A percentile compares a stretch with the other conserved stretches of the same genome.
Conservation (phyloP, 2,113 vertebrate genomes). For the Cathartes aura region DNA sequence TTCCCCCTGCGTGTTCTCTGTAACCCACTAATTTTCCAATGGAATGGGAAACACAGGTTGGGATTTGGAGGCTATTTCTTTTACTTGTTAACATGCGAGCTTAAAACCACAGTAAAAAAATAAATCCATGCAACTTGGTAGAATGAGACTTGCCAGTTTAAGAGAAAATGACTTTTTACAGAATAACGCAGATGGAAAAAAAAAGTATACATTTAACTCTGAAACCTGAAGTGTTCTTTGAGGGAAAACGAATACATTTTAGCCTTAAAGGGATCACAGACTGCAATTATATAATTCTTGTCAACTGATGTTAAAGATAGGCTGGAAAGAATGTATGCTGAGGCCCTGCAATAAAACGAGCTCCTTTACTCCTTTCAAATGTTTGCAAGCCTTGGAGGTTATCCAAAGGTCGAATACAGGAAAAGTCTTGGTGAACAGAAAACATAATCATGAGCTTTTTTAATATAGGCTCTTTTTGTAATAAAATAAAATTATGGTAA, state of each 20-base stretch:
- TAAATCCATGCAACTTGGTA: constrained; percentile 8
- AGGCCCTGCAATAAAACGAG: constrained; percentile 81
- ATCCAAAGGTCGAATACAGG: constrained; percentile 83
- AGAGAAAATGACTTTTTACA: constrained; percentile 39
- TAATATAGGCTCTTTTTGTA: constrained; percentile 71
- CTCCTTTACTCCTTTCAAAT: constrained; percentile 84
- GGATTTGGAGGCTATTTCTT: constrained; percentile 40
- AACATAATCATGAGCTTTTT: constrained; percentile 81
- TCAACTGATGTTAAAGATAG: constrained; percentile 89
- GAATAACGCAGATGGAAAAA: constrained; percentile 28
- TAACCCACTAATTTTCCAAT: constrained; percentile 48
- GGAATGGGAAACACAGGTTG: constrained; percentile 56
- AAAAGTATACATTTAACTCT: constrained; percentile 55
- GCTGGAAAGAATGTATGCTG: constrained; percentile 82
- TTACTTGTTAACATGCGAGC: constrained; percentile 56
- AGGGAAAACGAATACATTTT: constrained; percentile 83
- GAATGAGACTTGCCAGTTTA: constrained; percentile 31
- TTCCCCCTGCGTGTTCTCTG: constrained; percentile 27
- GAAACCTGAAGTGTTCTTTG: constrained; percentile 85
- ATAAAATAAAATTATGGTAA: constrained; percentile 77
- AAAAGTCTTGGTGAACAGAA: constrained; percentile 82
- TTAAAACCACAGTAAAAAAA: constrained; percentile 58
- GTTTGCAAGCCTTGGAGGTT: constrained; percentile 82
- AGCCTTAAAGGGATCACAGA: constrained; percentile 87
- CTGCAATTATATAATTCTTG: constrained; percentile 96